Evolutionary conservation across 2,888 invertebrate species (phyloP), one percentile per base, ranked within the genome.

Genomic region (Papilio gigon): DNA sequence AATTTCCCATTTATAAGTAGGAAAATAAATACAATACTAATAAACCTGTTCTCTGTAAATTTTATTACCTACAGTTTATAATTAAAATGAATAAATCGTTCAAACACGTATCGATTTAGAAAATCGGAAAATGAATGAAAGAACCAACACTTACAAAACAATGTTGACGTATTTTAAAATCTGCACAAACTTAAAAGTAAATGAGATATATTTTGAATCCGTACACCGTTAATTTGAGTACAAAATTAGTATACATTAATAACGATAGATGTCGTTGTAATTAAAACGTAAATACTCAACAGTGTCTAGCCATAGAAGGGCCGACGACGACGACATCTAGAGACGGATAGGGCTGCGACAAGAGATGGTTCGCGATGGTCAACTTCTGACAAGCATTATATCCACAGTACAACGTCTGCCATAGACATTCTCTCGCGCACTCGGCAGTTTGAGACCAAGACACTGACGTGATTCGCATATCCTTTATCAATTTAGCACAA

Each of bases 251-350:
- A 50, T 50, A 25, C 8, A 40, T 40, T 17, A 14, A 40, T 6
- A 25, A 25, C 14, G 25, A 11, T 50, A 59, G 40, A 60, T 40
- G 25, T 62, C 30, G 30, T 30, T 63, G 33, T 27, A 37, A 22
- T 1, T 37, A 44, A 42, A 37, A 20, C 8, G 4, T 25, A 65
- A 56, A 72, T 87, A 91, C 90, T 79, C 12, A 84, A 91, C 91
- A 75, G 77, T 80, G 81, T 70, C 77, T 77, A 22, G 83, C 80
- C 71, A 80, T 84, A 2, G 82, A 79, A 11, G 90, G 90, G 3
- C 88, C 91, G 5, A 86, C 79, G 50, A 89, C 77, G 61, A 90
- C 80, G 67, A 88, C 90, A 67, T 90, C 90, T 70, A 89, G 71
- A 50, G 77, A 80, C 3, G 90, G 90, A 70, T 87, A 90, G 6